Conservation (phyloP, 2,888 invertebrate genomes). For the Lymantria dispar region DNA sequence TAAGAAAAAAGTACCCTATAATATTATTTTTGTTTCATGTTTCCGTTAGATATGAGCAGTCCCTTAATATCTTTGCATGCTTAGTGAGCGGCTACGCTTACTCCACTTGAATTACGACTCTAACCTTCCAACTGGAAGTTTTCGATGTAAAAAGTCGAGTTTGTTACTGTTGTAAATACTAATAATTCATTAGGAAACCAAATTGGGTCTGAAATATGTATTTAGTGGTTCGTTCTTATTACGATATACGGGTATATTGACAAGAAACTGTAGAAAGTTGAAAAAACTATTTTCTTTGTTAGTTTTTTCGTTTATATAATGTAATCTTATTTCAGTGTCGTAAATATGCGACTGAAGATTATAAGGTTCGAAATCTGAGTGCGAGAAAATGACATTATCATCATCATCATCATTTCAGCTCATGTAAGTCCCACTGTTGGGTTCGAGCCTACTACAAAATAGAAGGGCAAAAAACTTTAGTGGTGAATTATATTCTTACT, state of each 20-base stretch:
- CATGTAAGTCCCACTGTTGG: no score
- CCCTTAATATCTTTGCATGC: constrained; percentile 16
- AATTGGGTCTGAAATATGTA: constrained; percentile 15
- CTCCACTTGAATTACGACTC: constrained; percentile 25
- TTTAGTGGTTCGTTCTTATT: constrained; percentile 1
- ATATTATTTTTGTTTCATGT: no score
- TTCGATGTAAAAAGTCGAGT: constrained; percentile 15
- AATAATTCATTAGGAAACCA: constrained; percentile 22
- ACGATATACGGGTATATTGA: not conserved
- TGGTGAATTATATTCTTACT: no score
- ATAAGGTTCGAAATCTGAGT: not conserved
- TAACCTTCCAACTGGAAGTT: constrained; percentile 17
- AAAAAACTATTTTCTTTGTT: not conserved
- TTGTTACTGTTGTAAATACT: constrained; percentile 12
- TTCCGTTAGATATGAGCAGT: no score
- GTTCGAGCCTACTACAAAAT: no score
- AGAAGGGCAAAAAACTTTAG: no score
- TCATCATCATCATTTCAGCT: no score
- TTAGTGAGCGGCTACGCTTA: constrained; percentile 20
- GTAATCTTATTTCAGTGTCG: no score
- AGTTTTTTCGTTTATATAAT: not conserved
- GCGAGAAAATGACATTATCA: not conserved
- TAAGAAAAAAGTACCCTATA: no score
- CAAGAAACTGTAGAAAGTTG: not conserved
- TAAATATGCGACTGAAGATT: not conserved